phyloP scores from a whole-genome alignment of 2,113 vertebrate species.

The Notothenia rossii region DNA sequence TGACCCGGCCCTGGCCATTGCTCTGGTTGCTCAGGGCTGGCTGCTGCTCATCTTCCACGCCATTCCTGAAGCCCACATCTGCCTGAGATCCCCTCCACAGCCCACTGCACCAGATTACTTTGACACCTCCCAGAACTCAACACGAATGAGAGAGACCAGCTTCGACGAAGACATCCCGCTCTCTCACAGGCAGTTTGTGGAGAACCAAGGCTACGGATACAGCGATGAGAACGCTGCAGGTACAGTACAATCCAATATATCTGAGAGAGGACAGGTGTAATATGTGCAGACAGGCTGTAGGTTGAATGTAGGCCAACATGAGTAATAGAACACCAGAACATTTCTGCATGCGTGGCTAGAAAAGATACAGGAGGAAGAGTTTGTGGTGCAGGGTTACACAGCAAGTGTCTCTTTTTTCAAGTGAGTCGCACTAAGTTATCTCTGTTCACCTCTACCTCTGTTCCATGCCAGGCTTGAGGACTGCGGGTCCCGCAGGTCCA shows the following conservation, averaged over 20 bases:
- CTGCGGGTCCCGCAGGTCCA: constrained; percentile 84
- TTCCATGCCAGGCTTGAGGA: constrained; percentile 77
- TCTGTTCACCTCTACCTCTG: constrained; percentile 12
- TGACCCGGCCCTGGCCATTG: constrained; percentile 92
- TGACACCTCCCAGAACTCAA: constrained; percentile 93
- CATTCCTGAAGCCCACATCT: constrained; percentile 92
- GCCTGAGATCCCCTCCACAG: constrained; percentile 90
- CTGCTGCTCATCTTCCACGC: constrained; percentile 94
- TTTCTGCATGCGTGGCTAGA: constrained; percentile 41
- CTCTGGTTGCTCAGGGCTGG: constrained; percentile 95
- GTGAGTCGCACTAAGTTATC: constrained; percentile 47
- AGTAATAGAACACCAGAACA: constrained; percentile 44
- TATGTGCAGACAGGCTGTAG: constrained; percentile 29
- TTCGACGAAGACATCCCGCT: constrained; percentile 96
- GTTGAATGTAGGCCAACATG: constrained; percentile 58
- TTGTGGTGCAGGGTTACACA: constrained; percentile 19
- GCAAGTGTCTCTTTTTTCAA: constrained; percentile 28
- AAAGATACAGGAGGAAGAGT: constrained; percentile 40
- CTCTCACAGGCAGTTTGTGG: constrained; percentile 94
- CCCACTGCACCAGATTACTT: constrained; percentile 96
- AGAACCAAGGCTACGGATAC: constrained; percentile 96
- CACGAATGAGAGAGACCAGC: constrained; percentile 94
- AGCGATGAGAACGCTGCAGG: constrained; percentile 93
- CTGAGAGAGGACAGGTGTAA: constrained; percentile 17
- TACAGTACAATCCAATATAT: constrained; percentile 60